These are phyloP conservation scores for Acropternis orthonyx DNA, from an alignment of 2,797 vertebrate genomes.

Conservation along the genomic window DNA sequence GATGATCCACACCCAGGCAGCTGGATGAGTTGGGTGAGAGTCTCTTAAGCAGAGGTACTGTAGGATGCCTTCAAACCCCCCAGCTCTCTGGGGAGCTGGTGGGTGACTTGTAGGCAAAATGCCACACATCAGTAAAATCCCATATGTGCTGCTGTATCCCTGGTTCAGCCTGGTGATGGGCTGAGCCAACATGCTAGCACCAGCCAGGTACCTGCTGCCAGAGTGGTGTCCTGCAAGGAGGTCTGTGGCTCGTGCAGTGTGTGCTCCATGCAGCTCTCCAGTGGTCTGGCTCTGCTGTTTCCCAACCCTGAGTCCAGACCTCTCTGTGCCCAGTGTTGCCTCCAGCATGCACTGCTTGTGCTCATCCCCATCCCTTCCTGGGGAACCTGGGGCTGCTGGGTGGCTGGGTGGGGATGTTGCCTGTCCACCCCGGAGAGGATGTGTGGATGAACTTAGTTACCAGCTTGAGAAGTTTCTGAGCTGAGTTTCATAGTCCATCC, in stretches of 20 bases:
- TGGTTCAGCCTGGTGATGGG: not conserved
- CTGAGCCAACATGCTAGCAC: not conserved
- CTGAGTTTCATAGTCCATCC: not conserved
- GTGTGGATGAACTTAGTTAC: not conserved
- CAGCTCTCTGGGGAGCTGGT: not conserved
- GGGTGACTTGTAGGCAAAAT: not conserved
- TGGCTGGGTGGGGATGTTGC: not conserved
- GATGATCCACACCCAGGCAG: not conserved
- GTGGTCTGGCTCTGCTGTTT: not conserved
- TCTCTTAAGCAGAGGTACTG: not conserved
- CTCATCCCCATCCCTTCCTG: not conserved
- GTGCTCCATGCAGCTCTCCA: not conserved
- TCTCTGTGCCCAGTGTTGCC: rapidly evolving
- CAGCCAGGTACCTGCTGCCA: not conserved
- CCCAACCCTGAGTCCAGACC: not conserved
- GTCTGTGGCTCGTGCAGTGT: not conserved
- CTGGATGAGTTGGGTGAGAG: not conserved
- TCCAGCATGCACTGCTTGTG: not conserved
- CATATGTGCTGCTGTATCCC: not conserved
- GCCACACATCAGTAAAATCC: not conserved
- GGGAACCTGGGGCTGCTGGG: not conserved
- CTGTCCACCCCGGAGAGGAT: not conserved
- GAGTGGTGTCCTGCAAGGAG: rapidly evolving
- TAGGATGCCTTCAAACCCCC: not conserved
- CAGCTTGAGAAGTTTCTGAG: not conserved